phyloP scores from a whole-genome alignment of 2,113 vertebrate species.

The human (Homo sapiens) region DNA sequence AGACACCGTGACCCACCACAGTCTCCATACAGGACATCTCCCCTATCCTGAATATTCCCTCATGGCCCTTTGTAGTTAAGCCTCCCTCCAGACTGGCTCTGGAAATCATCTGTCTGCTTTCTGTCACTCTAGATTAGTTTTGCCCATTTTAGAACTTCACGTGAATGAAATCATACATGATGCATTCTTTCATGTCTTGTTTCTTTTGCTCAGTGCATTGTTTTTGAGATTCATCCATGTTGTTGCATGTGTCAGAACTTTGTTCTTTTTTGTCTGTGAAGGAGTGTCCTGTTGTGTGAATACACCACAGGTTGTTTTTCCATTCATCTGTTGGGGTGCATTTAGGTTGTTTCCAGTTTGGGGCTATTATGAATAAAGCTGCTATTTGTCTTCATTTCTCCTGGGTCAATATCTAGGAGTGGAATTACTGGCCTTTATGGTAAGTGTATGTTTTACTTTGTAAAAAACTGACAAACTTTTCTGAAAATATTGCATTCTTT shows the following conservation, averaged over 20 bases:
- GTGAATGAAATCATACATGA: accelerated
- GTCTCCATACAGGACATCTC: neutral
- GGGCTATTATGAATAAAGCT: neutral
- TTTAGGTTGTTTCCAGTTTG: neutral
- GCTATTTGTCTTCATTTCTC: neutral
- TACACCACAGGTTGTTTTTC: accelerated
- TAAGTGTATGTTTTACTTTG: neutral
- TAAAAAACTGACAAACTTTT: neutral
- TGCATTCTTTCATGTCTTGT: no score
- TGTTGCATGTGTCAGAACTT: neutral
- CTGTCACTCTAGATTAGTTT: neutral
- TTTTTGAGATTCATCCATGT: accelerated
- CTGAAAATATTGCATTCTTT: neutral
- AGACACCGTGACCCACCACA: neutral
- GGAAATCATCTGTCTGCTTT: neutral
- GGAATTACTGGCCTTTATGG: neutral
- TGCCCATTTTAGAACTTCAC: neutral
- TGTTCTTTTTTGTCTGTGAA: neutral
- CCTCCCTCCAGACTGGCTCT: neutral
- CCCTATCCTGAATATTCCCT: neutral
- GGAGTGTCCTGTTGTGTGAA: accelerated
- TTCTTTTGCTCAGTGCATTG: neutral
- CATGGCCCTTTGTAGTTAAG: neutral
- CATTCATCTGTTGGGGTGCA: accelerated
- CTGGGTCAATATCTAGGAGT: neutral